Evolutionary conservation across 2,888 invertebrate species (phyloP), one percentile per base, ranked within the genome.

Genomic region (Synergus gifuensis): DNA sequence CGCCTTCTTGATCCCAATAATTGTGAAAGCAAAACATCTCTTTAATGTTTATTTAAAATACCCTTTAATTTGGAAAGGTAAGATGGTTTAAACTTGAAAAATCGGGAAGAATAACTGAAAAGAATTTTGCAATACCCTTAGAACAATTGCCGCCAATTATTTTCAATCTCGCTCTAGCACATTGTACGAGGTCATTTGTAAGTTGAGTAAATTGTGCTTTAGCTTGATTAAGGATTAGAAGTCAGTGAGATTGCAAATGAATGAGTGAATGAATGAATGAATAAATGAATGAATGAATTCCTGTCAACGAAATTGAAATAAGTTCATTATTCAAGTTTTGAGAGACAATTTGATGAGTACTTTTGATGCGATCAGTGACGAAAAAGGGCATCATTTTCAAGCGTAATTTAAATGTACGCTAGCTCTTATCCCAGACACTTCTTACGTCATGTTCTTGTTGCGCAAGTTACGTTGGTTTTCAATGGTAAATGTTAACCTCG

Each of bases 161-260:
- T 73, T 73, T 73, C 73, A 73, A 73, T 73, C 49, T 73, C 54
- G 54, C 54, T 54, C 49, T 49, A 28, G 28, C 9, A 54, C 54
- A 54, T n/a, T 36, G 73, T 36, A 5, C 36, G 73, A 73, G 73
- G 73, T 73, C 73, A 58, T 73, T 11, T 36, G 54, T 73, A n/a
- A 73, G 73, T 54, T 73, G 73, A 54, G 36, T 40, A 49, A 73
- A 54, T 73, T 73, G 54, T 40, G 36, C 36, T 54, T 73, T 8
- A 73, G 73, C 73, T 54, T 40, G 54, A 73, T 73, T 73, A 73
- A n/a, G 73, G 54, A 73, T 73, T 54, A 73, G 40, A 73, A 73
- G 73, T 11, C 22, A 18, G 66, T 44, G 44, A 67, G n/a, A 73
- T 54, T 40, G 73, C 54, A 49, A 69, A 69, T 49, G 69, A 54